These are phyloP conservation scores for Corythoichthys intestinalis DNA, from an alignment of 2,113 vertebrate species.

Conservation along the genomic window DNA sequence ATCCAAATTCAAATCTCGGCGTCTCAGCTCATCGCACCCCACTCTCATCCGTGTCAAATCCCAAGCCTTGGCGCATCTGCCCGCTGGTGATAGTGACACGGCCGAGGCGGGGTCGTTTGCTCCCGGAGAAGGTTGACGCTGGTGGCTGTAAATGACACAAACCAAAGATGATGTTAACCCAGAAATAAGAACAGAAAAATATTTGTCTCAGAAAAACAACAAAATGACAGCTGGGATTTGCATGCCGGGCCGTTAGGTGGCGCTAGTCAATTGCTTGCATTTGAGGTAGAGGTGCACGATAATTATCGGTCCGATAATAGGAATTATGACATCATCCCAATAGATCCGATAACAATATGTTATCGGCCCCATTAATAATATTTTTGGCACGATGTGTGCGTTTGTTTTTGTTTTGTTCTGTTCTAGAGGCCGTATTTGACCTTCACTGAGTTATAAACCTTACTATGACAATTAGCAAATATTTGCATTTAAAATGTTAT, in stretches of 20 bases:
- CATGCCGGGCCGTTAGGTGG: background rate
- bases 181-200: background rate
- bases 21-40: constrained; percentile 8
- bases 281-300: no score
- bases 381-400: no score
- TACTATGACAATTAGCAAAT: no score
- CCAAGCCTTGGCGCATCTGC: constrained; percentile 41
- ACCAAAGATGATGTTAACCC: background rate
- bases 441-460: no score
- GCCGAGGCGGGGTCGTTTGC: background rate
- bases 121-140: background rate
- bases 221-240: background rate
- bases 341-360: no score
- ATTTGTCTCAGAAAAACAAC: background rate
- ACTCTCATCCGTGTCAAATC: constrained; percentile 24
- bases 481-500: no score
- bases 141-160: background rate
- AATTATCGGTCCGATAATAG: no score
- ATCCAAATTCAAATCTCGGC: background rate
- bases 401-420: no score
- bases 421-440: no score
- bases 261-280: no score
- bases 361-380: no score
- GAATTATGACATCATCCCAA: no score
- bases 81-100: constrained; percentile 47